Percentiles rank a stretch among this genome's conserved stretches.
These are phyloP conservation scores for Oriolus oriolus DNA, from an alignment of 2,113 vertebrate genomes.

Conservation along the genomic window DNA sequence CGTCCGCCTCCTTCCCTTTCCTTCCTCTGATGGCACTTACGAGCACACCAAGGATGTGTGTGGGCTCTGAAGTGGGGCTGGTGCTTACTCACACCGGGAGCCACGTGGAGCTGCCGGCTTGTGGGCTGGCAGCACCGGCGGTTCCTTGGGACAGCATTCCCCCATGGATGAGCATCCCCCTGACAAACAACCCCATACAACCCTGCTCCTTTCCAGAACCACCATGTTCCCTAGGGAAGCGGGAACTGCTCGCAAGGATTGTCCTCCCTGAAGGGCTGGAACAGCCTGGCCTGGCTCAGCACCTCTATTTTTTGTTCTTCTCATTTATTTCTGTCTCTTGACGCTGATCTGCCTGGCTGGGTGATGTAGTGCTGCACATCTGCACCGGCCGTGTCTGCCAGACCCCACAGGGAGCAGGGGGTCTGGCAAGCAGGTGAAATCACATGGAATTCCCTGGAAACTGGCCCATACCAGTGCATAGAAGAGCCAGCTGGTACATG, in stretches of 20 bases:
- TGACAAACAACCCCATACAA: background rate
- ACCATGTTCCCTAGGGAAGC: fast-evolving
- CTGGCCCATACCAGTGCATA: fast-evolving
- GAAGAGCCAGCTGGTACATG: background rate
- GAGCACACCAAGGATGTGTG: background rate
- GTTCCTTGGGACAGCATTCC: background rate
- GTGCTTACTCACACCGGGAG: background rate
- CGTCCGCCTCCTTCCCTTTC: background rate
- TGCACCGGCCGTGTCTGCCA: background rate
- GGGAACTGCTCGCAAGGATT: fast-evolving
- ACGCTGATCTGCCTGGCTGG: fast-evolving
- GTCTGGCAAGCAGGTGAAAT: background rate
- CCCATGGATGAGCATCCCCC: background rate
- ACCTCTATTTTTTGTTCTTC: background rate
- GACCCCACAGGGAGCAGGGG: fast-evolving
- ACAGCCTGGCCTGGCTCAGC: background rate
- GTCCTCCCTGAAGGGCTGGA: background rate
- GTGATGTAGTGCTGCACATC: background rate
- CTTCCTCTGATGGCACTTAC: background rate
- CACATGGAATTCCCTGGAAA: background rate
- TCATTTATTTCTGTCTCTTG: background rate
- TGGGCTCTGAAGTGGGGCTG: constrained; percentile 12
- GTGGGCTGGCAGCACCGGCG: fast-evolving
- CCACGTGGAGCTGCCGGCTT: background rate
- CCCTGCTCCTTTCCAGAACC: background rate